These are phyloP conservation scores for Meta bourneti DNA, from an alignment of 2,888 invertebrate genomes.

Conservation along the genomic window DNA sequence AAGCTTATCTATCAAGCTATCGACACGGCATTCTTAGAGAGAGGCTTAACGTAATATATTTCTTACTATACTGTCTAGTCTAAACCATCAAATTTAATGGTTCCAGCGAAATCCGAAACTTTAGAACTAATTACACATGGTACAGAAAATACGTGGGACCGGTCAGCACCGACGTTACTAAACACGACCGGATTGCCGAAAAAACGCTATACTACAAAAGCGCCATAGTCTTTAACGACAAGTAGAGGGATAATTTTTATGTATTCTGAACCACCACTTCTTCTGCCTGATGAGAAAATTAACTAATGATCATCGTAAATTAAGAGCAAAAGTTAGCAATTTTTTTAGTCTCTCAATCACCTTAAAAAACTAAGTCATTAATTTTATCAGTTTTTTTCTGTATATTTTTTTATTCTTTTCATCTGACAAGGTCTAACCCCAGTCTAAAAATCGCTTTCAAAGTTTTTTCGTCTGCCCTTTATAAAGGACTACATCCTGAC, in stretches of 20 bases:
- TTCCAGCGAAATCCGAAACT: not conserved
- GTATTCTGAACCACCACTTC: not conserved
- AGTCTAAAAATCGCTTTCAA: not conserved
- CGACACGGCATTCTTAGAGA: no score
- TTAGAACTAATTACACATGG: not conserved
- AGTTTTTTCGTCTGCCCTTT: not conserved
- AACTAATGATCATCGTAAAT: slow-evolving; percentile 67
- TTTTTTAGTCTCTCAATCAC: slow-evolving; percentile 29
- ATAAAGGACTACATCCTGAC: slow-evolving; percentile 11
- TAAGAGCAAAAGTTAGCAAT: slow-evolving; percentile 44
- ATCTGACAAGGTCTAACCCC: slow-evolving; percentile 10
- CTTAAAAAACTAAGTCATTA: slow-evolving; percentile 52
- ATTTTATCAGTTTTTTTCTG: slow-evolving; percentile 24
- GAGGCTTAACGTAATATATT: no score
- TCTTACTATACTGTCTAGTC: no score
- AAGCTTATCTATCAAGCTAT: no score
- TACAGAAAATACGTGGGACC: not conserved
- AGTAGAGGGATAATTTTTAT: not conserved
- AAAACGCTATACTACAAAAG: not conserved
- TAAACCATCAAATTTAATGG: no score
- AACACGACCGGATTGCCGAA: not conserved
- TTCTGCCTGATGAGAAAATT: slow-evolving; percentile 47
- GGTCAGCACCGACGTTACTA: not conserved
- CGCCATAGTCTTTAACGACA: slow-evolving; percentile 9
- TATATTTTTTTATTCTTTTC: not conserved